These are phyloP conservation scores for Dromaius novaehollandiae DNA, from an alignment of 2,113 vertebrate species.

Conservation along the genomic window DNA sequence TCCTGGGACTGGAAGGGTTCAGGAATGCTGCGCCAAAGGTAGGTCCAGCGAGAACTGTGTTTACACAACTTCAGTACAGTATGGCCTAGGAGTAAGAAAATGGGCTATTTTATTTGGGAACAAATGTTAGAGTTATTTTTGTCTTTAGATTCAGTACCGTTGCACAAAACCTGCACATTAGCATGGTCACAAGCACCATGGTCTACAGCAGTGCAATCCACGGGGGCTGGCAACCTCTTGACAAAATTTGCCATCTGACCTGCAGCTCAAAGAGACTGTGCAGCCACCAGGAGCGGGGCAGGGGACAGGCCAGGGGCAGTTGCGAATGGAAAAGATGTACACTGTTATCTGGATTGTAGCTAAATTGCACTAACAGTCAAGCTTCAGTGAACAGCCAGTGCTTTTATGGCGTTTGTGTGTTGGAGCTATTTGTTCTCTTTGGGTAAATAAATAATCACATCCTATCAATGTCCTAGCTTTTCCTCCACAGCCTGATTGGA, in stretches of 20 bases:
- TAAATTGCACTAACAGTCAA: neutral
- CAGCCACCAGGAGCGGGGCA: neutral
- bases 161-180: neutral
- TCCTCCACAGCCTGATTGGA: neutral
- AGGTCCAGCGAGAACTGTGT: neutral
- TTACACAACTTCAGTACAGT: neutral
- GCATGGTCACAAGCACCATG: neutral
- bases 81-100: neutral
- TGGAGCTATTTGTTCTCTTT: neutral
- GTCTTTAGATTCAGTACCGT: neutral
- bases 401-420: neutral
- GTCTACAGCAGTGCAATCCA: neutral
- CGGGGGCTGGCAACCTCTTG: too few relatives aligned
- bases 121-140: neutral
- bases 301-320: neutral
- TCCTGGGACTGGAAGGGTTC: neutral
- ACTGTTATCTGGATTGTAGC: neutral
- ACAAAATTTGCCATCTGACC: neutral
- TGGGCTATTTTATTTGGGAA: neutral
- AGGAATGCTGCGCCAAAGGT: neutral
- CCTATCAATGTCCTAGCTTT: neutral
- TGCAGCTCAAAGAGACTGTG: neutral
- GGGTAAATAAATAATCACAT: neutral
- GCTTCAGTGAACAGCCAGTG: neutral
- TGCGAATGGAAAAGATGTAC: neutral